These are phyloP conservation scores for Colius striatus DNA, from an alignment of 2,113 vertebrate genomes.

Conservation along the genomic window DNA sequence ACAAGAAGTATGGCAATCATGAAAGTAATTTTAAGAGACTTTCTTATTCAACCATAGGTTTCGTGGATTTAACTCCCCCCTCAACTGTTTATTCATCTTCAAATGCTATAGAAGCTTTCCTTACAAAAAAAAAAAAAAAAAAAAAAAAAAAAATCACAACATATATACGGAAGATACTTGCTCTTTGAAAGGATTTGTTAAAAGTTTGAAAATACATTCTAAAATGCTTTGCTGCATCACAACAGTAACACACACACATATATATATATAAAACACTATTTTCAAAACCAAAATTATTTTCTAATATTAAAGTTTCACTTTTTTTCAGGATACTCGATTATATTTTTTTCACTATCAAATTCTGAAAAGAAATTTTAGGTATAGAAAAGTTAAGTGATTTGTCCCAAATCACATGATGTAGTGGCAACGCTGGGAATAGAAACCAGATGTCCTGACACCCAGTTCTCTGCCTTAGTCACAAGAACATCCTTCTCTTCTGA, in stretches of 20 bases:
- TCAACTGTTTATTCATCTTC: background rate
- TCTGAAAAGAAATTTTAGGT: slow-evolving; percentile 1
- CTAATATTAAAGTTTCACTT: background rate
- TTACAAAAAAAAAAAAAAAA: background rate
- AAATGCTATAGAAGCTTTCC: background rate
- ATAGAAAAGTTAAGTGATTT: slow-evolving; percentile 19
- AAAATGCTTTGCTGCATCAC: background rate
- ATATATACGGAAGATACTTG: background rate
- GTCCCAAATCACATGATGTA: background rate
- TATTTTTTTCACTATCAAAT: background rate
- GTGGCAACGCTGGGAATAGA: slow-evolving; percentile 56
- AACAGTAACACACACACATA: background rate
- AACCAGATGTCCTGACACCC: slow-evolving; percentile 67
- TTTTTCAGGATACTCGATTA: background rate
- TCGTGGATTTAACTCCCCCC: background rate
- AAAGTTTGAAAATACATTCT: background rate
- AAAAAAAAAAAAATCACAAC: background rate
- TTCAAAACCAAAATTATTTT: background rate
- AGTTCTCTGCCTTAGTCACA: slow-evolving; percentile 46
- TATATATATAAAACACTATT: too few relatives aligned
- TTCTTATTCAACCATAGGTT: background rate
- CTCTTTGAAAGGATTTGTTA: background rate
- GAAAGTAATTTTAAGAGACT: background rate
- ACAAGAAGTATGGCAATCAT: background rate
- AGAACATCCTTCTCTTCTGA: slow-evolving; percentile 53